Base-by-base conservation (phyloP, 2,888 invertebrate genomes). In the Pristionchus entomophagus region DNA sequence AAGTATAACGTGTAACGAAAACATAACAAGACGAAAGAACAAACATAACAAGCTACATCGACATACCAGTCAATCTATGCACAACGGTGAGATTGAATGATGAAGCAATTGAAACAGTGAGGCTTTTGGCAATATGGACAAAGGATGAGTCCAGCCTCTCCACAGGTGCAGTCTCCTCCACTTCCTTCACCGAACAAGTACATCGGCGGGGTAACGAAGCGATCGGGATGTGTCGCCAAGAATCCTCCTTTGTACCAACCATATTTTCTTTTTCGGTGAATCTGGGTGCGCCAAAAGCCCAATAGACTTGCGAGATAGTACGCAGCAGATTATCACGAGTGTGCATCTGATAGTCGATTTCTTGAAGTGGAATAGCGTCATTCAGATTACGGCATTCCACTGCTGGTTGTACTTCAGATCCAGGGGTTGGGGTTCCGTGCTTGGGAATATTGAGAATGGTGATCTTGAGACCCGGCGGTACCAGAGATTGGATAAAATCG, bases 251-350 rank as follows among this genome's bases (percentile, higher is more conserved):
- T 32, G 22, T 38, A 77, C 38, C 38, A 77, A 38, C 29, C 77
- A 22, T 77, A 77, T 22, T 22, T n/a, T 41, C 77, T 38, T 17
- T 38, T 8, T 77, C 77, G 22, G 5, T 14, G n/a, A 77, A 77
- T 77, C 45, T 77, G 6, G 41, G 38, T 3, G 77, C 77, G 38
- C 41, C 38, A n/a, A 77, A 77, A 3, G 41, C 10, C 77, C 77
- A 77, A n/a, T 77, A 77, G 45, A 77, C n/a, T 41, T 77, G 77
- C 14, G 77, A 77, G 77, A 77, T 45, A 2, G n/a, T 17, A 41
- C 77, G 77, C 5, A 77, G 41, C n/a, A 77, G 77, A 32, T 77
- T 77, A 12, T 77, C 45, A 8, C 77, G 38, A 10, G 6, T 12
- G 38, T n/a, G 29, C 19, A 77, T 45, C 17, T 10, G 12, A 41